Evolutionary conservation across 2,113 vertebrate genomes (phyloP).

Genomic region (Myiozetetes cayanensis): DNA sequence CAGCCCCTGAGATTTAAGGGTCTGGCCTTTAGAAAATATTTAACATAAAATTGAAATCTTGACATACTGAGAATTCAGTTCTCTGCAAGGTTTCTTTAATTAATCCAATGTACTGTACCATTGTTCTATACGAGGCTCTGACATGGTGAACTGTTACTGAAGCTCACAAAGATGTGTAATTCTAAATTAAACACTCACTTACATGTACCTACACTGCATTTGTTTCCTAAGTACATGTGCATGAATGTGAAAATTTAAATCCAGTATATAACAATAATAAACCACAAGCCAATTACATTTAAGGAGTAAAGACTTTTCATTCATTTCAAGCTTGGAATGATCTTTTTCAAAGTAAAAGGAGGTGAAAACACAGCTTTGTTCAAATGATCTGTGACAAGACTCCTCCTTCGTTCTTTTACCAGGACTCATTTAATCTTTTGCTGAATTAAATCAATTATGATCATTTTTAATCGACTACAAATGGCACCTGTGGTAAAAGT

Average conservation of each 20-base stretch:
- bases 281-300: slow-evolving; percentile 50
- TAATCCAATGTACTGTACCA: slow-evolving; percentile 82
- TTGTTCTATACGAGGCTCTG: slow-evolving; percentile 73
- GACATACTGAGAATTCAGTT: slow-evolving; percentile 84
- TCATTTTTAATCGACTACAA: slow-evolving; percentile 26
- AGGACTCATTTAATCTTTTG: slow-evolving; percentile 38
- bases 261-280: slow-evolving; percentile 52
- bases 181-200: slow-evolving; percentile 77
- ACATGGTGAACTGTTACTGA: slow-evolving; percentile 75
- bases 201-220: slow-evolving; percentile 58
- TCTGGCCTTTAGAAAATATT: slow-evolving; percentile 93
- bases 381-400: slow-evolving; percentile 29
- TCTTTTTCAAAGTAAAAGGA: slow-evolving; percentile 25
- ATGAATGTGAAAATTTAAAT: slow-evolving; percentile 69
- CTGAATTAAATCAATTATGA: slow-evolving; percentile 39
- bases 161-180: slow-evolving; percentile 76
- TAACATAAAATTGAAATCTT: slow-evolving; percentile 93
- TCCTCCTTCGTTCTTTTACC: slow-evolving; percentile 42
- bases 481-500: background rate
- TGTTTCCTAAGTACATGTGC: slow-evolving; percentile 38
- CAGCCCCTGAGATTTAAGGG: slow-evolving; percentile 90
- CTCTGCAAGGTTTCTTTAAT: slow-evolving; percentile 84
- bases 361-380: slow-evolving; percentile 62
- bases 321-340: slow-evolving; percentile 61
- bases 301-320: slow-evolving; percentile 57